Percentiles rank a stretch among this genome's conserved stretches.
Conservation (phyloP, 2,797 vertebrate genomes). For the Pygocentrus nattereri region DNA sequence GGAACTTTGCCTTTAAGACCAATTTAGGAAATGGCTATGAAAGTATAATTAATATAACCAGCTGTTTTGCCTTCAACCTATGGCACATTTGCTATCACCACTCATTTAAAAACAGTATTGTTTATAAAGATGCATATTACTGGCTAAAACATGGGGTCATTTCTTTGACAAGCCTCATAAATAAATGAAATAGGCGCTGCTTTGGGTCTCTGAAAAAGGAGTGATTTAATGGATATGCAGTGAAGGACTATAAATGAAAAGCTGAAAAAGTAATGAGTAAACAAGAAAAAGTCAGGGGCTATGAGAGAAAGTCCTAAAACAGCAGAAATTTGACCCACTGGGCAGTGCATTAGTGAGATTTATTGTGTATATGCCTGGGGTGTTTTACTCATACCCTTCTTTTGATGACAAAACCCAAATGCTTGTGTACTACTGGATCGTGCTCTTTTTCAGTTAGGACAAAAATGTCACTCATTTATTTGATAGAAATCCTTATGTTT, state of each 20-base stretch:
- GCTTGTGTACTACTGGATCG: no score
- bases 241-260: slow-evolving; percentile 22
- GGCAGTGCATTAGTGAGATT: slow-evolving; percentile 6
- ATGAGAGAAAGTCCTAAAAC: slow-evolving; percentile 20
- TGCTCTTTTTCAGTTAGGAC: no score
- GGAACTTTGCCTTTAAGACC: no score
- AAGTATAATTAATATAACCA: not conserved
- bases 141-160: not conserved
- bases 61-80: not conserved
- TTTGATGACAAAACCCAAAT: not conserved
- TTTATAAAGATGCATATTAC: not conserved
- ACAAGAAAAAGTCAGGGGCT: slow-evolving; percentile 15
- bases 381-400: slow-evolving; percentile 8
- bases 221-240: not conserved
- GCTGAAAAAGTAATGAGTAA: slow-evolving; percentile 19
- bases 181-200: not conserved
- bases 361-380: not conserved
- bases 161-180: not conserved
- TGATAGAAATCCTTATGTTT: no score
- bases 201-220: slow-evolving; percentile 6
- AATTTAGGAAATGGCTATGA: not conserved
- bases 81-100: not conserved
- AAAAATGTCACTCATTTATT: no score
- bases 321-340: slow-evolving; percentile 9
- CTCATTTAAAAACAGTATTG: not conserved